Evolutionary conservation across 53 echinoderm and acorn worm species (phyloP).

Genomic region (Zoroaster sp.): DNA sequence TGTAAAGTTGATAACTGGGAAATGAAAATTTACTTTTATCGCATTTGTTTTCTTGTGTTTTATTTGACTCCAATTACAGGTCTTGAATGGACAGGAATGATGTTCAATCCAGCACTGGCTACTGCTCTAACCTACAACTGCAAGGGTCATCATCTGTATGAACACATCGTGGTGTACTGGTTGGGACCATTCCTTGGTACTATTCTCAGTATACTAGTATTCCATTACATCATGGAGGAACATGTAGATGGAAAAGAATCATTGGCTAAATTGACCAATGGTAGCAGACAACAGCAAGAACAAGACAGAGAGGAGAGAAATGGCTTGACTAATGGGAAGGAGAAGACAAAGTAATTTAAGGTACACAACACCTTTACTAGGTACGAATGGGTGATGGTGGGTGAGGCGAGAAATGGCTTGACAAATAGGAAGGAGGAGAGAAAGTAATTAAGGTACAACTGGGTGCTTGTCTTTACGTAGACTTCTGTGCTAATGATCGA

Average conservation of each 20-base stretch:
- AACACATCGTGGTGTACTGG: conserved; percentile 90
- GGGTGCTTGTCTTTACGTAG: no score
- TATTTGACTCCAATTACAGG: conserved; percentile 61
- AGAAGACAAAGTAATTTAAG: not conserved
- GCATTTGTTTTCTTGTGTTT: no score
- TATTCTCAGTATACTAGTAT: conserved; percentile 62
- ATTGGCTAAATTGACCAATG: not conserved
- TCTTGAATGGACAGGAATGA: conserved; percentile 91
- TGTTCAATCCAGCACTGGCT: conserved; percentile 92
- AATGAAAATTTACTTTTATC: no score
- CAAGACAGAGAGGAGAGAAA: not conserved
- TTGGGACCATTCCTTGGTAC: conserved; percentile 80
- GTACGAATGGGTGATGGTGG: not conserved
- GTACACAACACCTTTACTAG: not conserved
- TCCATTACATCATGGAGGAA: conserved; percentile 59
- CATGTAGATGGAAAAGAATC: not conserved
- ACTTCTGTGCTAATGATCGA: no score
- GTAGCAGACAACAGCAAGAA: not conserved
- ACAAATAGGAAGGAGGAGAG: no score
- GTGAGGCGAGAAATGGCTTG: no score
- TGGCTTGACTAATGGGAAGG: conserved; percentile 20
- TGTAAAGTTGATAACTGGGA: no score
- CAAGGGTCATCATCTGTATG: conserved; percentile 62
- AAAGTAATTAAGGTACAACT: no score
- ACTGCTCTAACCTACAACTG: conserved; percentile 90